Base-by-base conservation (phyloP, 2,797 vertebrate genomes). In the Myotis findleyi region DNA sequence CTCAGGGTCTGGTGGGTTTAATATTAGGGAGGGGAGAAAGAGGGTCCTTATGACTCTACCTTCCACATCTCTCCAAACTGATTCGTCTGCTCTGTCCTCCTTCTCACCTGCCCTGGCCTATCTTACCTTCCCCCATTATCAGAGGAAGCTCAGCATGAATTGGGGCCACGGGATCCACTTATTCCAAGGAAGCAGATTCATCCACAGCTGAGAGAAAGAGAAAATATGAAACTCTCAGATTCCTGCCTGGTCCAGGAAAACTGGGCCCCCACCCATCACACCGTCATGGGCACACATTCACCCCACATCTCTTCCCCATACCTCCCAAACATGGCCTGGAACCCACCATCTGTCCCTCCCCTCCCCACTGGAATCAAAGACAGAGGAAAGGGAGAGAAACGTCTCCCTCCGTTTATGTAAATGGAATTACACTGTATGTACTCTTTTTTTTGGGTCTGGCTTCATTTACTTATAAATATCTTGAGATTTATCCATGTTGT, bases 1-100 rank as follows among this genome's bases (percentile, higher is more conserved):
- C 49, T 73, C 57, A n/a, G 49, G 16, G 41, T 49, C 33, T 14
- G 2, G 30, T 47, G 13, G 57, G 6, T 68, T 27, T 73, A 83
- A 69, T 33, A 55, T 30, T 64, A n/a, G 4, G 21, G 17, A 77
- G 5, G 33, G 38, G 36, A 8, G 14, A 36, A 82, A 59, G 16
- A 13, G 8, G 36, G 12, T n/a, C 44, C 76, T 64, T 47, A 23
- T 38, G 21, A 7, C 20, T 73, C 71, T 64, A 21, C n/a, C 69
- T 93, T 53, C 69, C 17, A 64, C 3, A 12, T 76, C 47, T 89
- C 3, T 1, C 33, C 12, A 38, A 11, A 20, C 38, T 59, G 97
- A 84, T 95, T 97, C 94, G 68, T 76, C 97, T 83, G 89, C 97
- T 98, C 89, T 97, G 92, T 95, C 93, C 59, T 44, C 87, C 88